A percentile compares a stretch with the other conserved stretches of the same genome.
Conservation (phyloP, 2,113 vertebrate genomes). For the Psophia crepitans region DNA sequence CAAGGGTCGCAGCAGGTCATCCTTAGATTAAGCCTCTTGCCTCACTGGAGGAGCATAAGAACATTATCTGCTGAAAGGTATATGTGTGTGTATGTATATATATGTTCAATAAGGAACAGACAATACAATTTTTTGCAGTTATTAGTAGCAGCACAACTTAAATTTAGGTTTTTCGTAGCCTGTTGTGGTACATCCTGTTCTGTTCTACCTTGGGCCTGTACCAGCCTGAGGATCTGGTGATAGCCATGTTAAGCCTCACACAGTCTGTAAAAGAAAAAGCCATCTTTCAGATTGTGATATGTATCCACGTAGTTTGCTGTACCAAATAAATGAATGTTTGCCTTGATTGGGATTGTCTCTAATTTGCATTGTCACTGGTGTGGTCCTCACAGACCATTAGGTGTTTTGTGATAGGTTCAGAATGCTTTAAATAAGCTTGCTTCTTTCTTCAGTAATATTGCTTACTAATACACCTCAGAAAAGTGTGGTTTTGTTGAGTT, state of each 20-base stretch:
- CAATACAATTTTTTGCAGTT: neutral
- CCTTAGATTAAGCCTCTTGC: neutral
- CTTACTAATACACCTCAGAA: neutral
- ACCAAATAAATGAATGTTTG: neutral
- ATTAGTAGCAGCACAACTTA: neutral
- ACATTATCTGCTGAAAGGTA: neutral
- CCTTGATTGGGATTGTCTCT: neutral
- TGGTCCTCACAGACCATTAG: neutral
- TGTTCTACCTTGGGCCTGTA: neutral
- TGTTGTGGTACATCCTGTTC: neutral
- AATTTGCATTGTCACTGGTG: neutral
- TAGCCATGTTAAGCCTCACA: neutral
- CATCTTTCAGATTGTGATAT: neutral
- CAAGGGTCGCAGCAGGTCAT: neutral
- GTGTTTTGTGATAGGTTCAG: neutral
- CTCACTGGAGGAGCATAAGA: neutral
- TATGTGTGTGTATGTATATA: too few relatives aligned
- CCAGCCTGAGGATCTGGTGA: neutral
- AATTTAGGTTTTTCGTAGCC: neutral
- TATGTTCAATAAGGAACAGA: neutral
- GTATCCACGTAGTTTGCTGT: neutral
- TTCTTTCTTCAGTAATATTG: neutral
- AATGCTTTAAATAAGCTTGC: neutral
- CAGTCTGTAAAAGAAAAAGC: neutral
- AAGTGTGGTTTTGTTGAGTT: neutral